Evolutionary conservation across 2,888 invertebrate species (phyloP).

Genomic region (Clanis bilineata): DNA sequence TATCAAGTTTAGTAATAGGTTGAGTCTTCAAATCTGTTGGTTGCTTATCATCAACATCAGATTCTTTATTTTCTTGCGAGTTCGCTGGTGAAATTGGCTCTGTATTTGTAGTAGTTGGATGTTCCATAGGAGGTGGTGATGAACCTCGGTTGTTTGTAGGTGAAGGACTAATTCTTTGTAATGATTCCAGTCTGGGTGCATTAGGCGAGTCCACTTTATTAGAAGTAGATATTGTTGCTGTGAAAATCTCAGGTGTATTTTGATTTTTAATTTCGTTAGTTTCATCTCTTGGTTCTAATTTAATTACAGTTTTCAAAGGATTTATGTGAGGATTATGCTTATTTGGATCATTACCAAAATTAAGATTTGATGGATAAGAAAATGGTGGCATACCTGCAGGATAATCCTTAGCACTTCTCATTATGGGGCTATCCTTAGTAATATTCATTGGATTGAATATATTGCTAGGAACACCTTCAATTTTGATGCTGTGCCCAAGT

Average conservation of each 20-base stretch:
- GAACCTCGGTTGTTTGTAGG: conserved; percentile 66
- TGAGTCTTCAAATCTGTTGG: conserved; percentile 75
- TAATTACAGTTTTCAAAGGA: conserved; percentile 77
- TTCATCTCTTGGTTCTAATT: conserved; percentile 78
- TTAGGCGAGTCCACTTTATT: conserved; percentile 73
- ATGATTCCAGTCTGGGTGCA: conserved; percentile 64
- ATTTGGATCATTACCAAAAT: conserved; percentile 65
- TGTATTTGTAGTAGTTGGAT: conserved; percentile 61
- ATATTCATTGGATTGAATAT: conserved; percentile 75
- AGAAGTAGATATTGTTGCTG: conserved; percentile 71
- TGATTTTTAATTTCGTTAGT: conserved; percentile 70
- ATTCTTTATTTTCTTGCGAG: conserved; percentile 70
- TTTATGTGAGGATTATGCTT: conserved; percentile 72
- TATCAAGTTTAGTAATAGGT: conserved; percentile 60
- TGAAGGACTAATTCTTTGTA: conserved; percentile 74
- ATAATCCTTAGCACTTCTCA: conserved; percentile 73
- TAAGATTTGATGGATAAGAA: conserved; percentile 66
- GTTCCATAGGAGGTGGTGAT: conserved; percentile 72
- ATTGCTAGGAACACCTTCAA: conserved; percentile 67
- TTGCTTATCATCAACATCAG: conserved; percentile 71
- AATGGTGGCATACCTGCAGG: conserved; percentile 64
- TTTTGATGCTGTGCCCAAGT: conserved; percentile 69
- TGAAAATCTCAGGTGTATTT: conserved; percentile 76
- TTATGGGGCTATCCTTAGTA: conserved; percentile 68
- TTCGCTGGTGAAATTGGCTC: conserved; percentile 75